Evolutionary conservation across 2,797 vertebrate species (phyloP), one percentile per base, ranked within the genome.

Genomic region (Sebastes diploproa): DNA sequence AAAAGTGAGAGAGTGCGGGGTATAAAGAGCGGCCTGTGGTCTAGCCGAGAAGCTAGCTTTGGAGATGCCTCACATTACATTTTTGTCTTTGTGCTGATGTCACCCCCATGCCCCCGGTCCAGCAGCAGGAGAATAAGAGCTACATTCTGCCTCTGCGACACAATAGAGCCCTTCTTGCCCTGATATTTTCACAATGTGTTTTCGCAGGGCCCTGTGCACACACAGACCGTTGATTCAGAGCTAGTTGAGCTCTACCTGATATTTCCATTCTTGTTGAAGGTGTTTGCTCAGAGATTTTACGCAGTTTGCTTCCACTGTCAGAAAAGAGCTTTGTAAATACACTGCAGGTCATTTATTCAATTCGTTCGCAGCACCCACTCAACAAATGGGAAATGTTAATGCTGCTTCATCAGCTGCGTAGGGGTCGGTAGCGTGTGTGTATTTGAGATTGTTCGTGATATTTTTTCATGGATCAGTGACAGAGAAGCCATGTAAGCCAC

Each of bases 51-150:
- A 91, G 85, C 89, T 85, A 82, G 89, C 91, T 91, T 88, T 91
- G 88, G 89, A 88, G 86, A 92, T 90, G 94, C 92, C 88, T 94
- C 90, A 90, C 91, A 91, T 94, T 92, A 91, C 91, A 94, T 93
- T 94, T 93, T 91, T 91, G 89, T 87, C 93, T 94, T 94, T 94
- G 94, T 94, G 93, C 93, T 92, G 90, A 92, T 92, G 93, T 95
- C 91, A 92, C 85, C 91, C 86, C 70, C 76, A 62, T 91, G 86
- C 89, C 90, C 92, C 86, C 81, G 23, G 85, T 92, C 85, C 85
- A 86, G 90, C 91, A 89, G 89, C 89, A 69, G 75, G 85, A 92
- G 92, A 93, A 94, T 90, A 92, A 94, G 92, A 92, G 92, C 86
- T 62, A 87, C 94, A 92, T 93, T 94, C 92, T 93, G 88, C 91